Evolutionary conservation across 2,888 invertebrate genomes (phyloP).

Genomic region (Linyphia triangularis): DNA sequence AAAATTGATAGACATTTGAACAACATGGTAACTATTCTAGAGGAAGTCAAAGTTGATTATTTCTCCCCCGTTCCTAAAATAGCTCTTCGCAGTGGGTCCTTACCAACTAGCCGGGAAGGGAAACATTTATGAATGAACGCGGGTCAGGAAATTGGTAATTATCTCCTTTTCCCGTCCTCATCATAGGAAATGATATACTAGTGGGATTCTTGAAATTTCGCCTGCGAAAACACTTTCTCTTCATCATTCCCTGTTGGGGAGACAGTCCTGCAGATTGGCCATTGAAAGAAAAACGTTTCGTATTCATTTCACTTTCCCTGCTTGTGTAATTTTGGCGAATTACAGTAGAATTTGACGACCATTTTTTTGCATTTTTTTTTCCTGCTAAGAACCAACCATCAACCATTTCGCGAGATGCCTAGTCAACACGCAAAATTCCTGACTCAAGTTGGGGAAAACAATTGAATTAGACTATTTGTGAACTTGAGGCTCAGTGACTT

Average conservation of each 20-base stretch:
- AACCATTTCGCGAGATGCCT: too few relatives aligned
- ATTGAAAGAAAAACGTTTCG: too few relatives aligned
- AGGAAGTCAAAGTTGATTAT: constrained; percentile 29
- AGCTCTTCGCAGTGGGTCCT: constrained; percentile 14
- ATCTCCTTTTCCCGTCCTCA: constrained; percentile 46
- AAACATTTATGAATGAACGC: constrained; percentile 32
- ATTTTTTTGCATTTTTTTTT: too few relatives aligned
- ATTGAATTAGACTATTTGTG: too few relatives aligned
- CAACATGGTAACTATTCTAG: background rate
- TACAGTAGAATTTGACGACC: too few relatives aligned
- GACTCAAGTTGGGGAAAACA: too few relatives aligned
- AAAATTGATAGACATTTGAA: background rate
- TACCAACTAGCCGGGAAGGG: background rate
- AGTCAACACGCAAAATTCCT: too few relatives aligned
- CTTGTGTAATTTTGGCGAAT: too few relatives aligned
- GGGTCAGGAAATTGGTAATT: constrained; percentile 52
- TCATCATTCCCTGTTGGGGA: constrained; percentile 10
- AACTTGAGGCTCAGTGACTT: too few relatives aligned
- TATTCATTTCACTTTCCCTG: too few relatives aligned
- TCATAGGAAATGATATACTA: constrained; percentile 57
- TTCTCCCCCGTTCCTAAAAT: constrained; percentile 26
- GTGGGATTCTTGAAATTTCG: constrained; percentile 49
- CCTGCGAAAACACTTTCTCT: constrained; percentile 14
- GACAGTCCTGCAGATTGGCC: too few relatives aligned
- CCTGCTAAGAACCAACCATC: too few relatives aligned